Base-by-base conservation (phyloP, 2,888 invertebrate species). In the Dicroscelio sp. region DNA sequence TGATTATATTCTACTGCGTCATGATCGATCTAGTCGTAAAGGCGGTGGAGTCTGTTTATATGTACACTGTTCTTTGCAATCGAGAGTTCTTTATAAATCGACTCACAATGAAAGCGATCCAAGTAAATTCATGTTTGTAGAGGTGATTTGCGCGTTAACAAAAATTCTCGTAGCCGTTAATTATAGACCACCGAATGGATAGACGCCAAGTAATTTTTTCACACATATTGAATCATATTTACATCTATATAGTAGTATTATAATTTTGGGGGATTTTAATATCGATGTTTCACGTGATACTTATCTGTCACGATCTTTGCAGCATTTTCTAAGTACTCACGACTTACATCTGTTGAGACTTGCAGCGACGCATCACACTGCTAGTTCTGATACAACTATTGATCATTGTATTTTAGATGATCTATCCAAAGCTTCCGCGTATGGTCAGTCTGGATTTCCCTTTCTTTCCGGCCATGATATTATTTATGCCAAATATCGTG, bases 361-460 rank as follows among this genome's bases (percentile, higher is more conserved):
- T 10, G 1, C 14, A 4, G 43, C 84, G 1, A 84, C 84, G 0
- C 84, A 84, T 27, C 73, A 84, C 17, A 73, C 73, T 17, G n/a
- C 23, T 23, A 8, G 14, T 20, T 84, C 69, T 1, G 69, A 71
- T 58, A 82, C 71, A 1, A 5, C 35, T 0, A 25, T 82, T 4
- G 82, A 82, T 52, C 38, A 58, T 1, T 35, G 23, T 25, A 55
- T 82, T 23, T 25, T 69, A 33, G 58, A 33, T 58, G 35, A 55
- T 23, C 2, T 31, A 14, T 33, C 33, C 14, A 58, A 55, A 31
- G 35, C 71, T 8, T 1, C 10, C 1, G 2, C 0, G 0, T 60
- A 30, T n/a, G 31, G 73, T n/a, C 83, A 83, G 23, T 71, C 83
- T 17, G 83, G n/a, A n/a, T n/a, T n/a, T n/a, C n/a, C n/a, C n/a